These are phyloP conservation scores for Mormoops blainvillei DNA, from an alignment of 2,113 vertebrate genomes.

Conservation along the genomic window DNA sequence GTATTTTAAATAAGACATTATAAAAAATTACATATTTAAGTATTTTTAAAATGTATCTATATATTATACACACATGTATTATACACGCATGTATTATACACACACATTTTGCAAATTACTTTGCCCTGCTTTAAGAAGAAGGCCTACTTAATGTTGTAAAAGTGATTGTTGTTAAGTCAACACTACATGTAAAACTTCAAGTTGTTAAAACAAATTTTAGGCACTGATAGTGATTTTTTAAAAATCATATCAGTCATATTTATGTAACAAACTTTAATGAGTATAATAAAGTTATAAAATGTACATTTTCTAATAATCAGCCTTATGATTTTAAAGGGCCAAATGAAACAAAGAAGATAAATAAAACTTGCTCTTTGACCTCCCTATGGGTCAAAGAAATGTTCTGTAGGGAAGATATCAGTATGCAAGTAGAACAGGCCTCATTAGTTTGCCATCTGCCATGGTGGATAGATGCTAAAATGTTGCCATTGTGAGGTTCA, in stretches of 20 bases:
- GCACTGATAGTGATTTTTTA: neutral
- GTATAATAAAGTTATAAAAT: slow-evolving; percentile 64
- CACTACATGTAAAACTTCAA: neutral
- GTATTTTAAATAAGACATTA: neutral
- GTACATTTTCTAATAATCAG: slow-evolving; percentile 63
- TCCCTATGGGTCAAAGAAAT: slow-evolving; percentile 67
- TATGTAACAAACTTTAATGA: slow-evolving; percentile 48
- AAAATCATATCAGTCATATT: slow-evolving; percentile 10
- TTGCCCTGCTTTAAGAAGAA: neutral
- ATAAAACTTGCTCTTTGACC: slow-evolving; percentile 79
- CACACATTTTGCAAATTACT: neutral
- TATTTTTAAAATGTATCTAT: neutral
- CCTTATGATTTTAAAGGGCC: slow-evolving; percentile 51
- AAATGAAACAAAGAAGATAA: slow-evolving; percentile 74
- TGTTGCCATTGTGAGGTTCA: slow-evolving; percentile 86
- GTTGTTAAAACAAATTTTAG: neutral
- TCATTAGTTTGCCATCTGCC: slow-evolving; percentile 92
- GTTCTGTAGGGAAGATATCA: slow-evolving; percentile 78
- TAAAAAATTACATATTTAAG: neutral
- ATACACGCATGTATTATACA: neutral
- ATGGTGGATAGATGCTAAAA: slow-evolving; percentile 85
- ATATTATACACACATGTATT: neutral
- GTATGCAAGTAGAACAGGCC: slow-evolving; percentile 81
- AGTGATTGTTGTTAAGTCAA: neutral
- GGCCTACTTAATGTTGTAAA: neutral